A percentile compares a stretch with the other conserved stretches of the same genome.
Evolutionary conservation across 1,140 invertebrate genomes (phyloP).

Genomic region (Odontomachus brunneus): DNA sequence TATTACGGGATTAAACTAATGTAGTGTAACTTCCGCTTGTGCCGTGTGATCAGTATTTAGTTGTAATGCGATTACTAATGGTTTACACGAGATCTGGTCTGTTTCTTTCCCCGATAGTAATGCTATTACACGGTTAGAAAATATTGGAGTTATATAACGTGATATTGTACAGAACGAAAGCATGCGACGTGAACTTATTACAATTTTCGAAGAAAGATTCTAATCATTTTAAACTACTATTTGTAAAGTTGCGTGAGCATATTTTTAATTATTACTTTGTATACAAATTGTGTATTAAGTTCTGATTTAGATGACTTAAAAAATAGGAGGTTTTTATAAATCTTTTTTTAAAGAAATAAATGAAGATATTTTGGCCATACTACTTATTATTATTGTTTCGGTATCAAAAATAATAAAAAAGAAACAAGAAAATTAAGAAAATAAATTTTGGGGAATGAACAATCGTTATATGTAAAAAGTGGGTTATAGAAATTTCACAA

Average conservation of each 20-base stretch:
- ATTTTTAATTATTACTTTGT: not conserved
- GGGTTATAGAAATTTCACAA: too few species aligned
- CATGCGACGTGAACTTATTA: not conserved
- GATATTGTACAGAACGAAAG: not conserved
- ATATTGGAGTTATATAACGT: slow-evolving; percentile 10
- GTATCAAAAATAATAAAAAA: too few species aligned
- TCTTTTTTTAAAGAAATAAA: too few species aligned
- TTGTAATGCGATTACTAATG: slow-evolving; percentile 27
- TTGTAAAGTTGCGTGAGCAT: not conserved
- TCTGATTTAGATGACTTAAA: too few species aligned
- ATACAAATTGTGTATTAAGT: too few species aligned
- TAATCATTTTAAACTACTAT: not conserved
- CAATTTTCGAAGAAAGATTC: slow-evolving; percentile 3
- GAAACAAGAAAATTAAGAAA: too few species aligned
- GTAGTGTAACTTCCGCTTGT: slow-evolving; percentile 23
- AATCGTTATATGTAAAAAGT: too few species aligned
- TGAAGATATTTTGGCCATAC: too few species aligned
- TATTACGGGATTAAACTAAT: slow-evolving; percentile 50
- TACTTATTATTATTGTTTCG: too few species aligned
- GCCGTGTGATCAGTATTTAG: slow-evolving; percentile 14
- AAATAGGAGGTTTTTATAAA: too few species aligned
- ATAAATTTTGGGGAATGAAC: too few species aligned
- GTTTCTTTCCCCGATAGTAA: slow-evolving; percentile 27
- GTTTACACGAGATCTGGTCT: slow-evolving; percentile 21
- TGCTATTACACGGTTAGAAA: slow-evolving; percentile 21